Base-by-base conservation (phyloP, 2,113 vertebrate species). In the Ranitomeya variabilis region DNA sequence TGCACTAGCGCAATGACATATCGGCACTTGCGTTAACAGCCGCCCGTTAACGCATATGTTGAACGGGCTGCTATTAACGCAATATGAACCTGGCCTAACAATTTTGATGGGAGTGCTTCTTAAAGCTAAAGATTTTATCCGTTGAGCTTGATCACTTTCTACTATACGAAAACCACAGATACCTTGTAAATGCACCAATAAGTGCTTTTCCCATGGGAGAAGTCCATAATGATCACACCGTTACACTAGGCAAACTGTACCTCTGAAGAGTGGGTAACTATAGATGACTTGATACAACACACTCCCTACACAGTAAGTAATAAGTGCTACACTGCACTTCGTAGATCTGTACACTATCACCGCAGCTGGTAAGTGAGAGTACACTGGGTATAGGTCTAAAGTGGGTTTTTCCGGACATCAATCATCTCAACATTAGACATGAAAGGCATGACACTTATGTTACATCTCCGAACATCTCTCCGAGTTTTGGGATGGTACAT, bases 341-440 rank as follows among this genome's bases (percentile, higher is more conserved):
- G n/a, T 37, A 18, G 23, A 1, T 10, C n/a, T 59, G n/a, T 59
- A 23, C 54, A 78, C 18, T 8, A 21, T 78, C 52, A 0, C 15
- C 15, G 13, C 18, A 62, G 79, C 37, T 15, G 6, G 79, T 16
- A 55, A 23, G 54, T 15, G 11, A 52, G 2, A 55, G 51, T 78
- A 51, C 19, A 37, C 16, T 18, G 51, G 62, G 21, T 37, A 62
- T 31, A 2, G 7, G 45, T 45, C 95, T 95, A 99, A 82, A 99
- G 89, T 0, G 97, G 97, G 86, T 98, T 98, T 91, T 92, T 99
- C 91, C 98, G 95, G 31, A 99, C 96, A 0, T 99, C 97, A 0
- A 99, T 99, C 66, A 97, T 96, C 10, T 93, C 92, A 0, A 94
- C 95, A 90, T 93, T 95, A 52, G 95, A 87, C 57, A 90, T 90